phyloP scores from a whole-genome alignment of 2,888 invertebrate genomes.

The Ommatoiulus sabulosus region DNA sequence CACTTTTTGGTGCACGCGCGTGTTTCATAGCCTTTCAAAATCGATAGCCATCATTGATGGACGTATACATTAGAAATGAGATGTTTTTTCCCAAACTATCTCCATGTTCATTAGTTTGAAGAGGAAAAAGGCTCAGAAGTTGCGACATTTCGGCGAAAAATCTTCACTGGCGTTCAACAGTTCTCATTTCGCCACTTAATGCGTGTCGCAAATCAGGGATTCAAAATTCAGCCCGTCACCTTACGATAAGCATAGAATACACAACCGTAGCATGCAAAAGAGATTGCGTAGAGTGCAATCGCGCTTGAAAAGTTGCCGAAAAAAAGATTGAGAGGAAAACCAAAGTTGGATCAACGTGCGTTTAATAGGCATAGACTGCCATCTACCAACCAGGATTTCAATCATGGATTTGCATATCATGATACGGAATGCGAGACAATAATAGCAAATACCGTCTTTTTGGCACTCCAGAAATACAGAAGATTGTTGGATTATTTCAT shows the following conservation, averaged over 20 bases:
- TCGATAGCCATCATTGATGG: conserved; percentile 36
- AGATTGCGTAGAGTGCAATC: not conserved
- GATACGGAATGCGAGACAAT: not conserved
- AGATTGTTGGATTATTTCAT: too few species aligned
- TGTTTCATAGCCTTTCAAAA: conserved; percentile 39
- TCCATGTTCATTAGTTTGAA: conserved; percentile 39
- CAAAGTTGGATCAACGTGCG: conserved; percentile 23
- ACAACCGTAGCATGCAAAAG: not conserved
- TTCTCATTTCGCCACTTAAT: conserved; percentile 18
- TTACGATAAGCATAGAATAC: not conserved
- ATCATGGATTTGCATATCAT: not conserved
- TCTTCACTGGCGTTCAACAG: not conserved
- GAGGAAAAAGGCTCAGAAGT: not conserved
- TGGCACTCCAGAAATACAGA: too few species aligned
- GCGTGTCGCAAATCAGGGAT: conserved; percentile 18
- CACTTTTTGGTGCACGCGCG: not conserved
- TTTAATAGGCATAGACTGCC: not conserved
- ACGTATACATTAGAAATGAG: conserved; percentile 43
- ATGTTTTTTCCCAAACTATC: conserved; percentile 17
- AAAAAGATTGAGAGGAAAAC: not conserved
- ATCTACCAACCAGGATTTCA: not conserved
- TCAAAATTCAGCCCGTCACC: not conserved
- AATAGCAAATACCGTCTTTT: not conserved
- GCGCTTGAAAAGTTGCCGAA: not conserved
- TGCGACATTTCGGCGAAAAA: not conserved